Evolutionary conservation across 2,888 invertebrate genomes (phyloP).

Genomic region (Schizotus pectinicornis): DNA sequence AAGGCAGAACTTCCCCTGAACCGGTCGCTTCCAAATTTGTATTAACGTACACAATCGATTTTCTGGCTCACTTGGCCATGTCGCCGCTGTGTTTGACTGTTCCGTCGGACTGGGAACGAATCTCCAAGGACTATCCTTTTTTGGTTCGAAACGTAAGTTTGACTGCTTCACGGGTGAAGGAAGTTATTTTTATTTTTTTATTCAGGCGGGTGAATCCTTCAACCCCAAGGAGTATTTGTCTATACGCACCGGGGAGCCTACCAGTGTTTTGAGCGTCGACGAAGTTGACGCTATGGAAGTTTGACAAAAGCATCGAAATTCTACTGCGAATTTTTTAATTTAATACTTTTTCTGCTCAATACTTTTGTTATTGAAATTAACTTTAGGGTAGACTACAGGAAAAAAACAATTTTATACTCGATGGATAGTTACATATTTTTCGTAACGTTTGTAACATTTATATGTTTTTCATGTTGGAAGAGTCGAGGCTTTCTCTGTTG

Average conservation of each 20-base stretch:
- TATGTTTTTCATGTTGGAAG: not conserved
- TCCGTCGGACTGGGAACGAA: conserved; percentile 63
- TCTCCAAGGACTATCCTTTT: conserved; percentile 61
- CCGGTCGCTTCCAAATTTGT: conserved; percentile 21
- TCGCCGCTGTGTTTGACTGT: conserved; percentile 62
- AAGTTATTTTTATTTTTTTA: conserved; percentile 27
- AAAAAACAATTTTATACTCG: conserved; percentile 23
- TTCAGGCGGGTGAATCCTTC: conserved; percentile 55
- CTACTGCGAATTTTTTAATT: not conserved
- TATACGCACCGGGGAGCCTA: conserved; percentile 48
- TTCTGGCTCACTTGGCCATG: conserved; percentile 62
- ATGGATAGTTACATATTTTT: conserved; percentile 28
- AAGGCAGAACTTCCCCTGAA: conserved; percentile 43
- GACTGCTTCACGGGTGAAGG: not conserved
- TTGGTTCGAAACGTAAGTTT: conserved; percentile 53
- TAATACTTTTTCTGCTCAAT: conserved; percentile 18
- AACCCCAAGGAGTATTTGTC: conserved; percentile 56
- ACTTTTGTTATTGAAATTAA: conserved; percentile 13
- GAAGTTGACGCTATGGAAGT: conserved; percentile 42
- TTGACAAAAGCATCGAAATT: conserved; percentile 30
- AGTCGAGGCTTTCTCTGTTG: conserved; percentile 21
- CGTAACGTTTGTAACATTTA: conserved; percentile 21
- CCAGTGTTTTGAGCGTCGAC: conserved; percentile 45
- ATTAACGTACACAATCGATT: conserved; percentile 56
- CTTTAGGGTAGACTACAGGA: conserved; percentile 13